phyloP scores from a whole-genome alignment of 2,797 vertebrate genomes.

The Cyprinodon diabolis region DNA sequence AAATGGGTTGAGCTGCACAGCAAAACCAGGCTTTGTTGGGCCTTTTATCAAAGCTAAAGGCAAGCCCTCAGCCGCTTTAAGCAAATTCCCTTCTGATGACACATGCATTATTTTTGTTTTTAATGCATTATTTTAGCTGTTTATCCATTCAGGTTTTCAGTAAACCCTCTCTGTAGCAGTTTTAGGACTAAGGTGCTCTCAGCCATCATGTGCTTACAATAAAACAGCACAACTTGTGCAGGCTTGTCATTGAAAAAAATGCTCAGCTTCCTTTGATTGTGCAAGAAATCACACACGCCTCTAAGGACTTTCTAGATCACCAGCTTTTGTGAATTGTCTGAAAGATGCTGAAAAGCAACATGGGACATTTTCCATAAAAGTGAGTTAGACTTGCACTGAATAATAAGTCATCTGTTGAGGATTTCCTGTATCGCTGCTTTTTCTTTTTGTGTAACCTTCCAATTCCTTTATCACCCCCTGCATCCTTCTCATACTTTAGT shows the following conservation, averaged over 20 bases:
- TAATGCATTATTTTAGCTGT: background rate
- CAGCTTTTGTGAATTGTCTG: slow-evolving; percentile 26
- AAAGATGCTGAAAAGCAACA: slow-evolving; percentile 14
- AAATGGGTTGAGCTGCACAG: slow-evolving; percentile 26
- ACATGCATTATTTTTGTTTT: background rate
- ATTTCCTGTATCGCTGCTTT: background rate
- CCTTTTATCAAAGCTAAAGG: slow-evolving; percentile 31
- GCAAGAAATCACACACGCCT: slow-evolving; percentile 68
- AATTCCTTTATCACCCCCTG: background rate
- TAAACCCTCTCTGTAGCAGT: background rate
- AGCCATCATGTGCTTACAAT: slow-evolving; percentile 34
- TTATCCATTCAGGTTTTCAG: background rate
- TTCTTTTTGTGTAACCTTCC: background rate
- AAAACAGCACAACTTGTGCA: slow-evolving; percentile 53
- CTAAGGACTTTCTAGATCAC: slow-evolving; percentile 40
- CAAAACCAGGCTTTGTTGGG: slow-evolving; percentile 14
- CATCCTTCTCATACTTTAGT: background rate
- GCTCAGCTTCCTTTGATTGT: slow-evolving; percentile 71
- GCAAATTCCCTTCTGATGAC: slow-evolving; percentile 11
- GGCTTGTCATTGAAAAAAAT: slow-evolving; percentile 68
- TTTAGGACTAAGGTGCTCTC: slow-evolving; percentile 7
- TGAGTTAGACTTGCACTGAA: background rate
- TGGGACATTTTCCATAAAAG: background rate
- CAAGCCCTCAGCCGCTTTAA: slow-evolving; percentile 29
- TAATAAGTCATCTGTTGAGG: background rate